Evolutionary conservation across 2,113 vertebrate genomes (phyloP).

Genomic region (Meles meles): DNA sequence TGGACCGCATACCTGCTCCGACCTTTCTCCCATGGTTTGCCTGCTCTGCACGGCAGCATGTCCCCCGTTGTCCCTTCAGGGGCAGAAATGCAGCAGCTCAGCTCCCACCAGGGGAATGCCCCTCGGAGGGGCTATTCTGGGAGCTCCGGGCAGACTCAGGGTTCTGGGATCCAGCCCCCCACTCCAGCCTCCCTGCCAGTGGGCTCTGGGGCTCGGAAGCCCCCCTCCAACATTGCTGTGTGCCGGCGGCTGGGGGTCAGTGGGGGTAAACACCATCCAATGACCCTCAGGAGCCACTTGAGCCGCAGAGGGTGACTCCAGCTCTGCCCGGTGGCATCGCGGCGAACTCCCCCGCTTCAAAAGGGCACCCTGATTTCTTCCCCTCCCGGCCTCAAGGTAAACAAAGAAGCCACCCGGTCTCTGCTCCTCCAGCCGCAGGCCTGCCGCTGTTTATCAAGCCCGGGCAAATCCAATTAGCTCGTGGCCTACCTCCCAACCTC

Average conservation of each 20-base stretch:
- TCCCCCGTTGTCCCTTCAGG: fast-evolving
- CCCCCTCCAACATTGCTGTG: too few species aligned
- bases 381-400: constrained; percentile 62
- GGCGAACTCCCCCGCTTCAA: constrained; percentile 49
- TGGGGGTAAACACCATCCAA: constrained; percentile 88
- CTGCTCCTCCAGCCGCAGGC: constrained; percentile 83
- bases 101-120: fast-evolving
- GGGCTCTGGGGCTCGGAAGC: constrained; percentile 34
- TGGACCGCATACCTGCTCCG: fast-evolving
- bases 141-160: not conserved
- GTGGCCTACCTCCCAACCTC: constrained; percentile 94
- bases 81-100: fast-evolving
- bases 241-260: constrained; percentile 84
- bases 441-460: constrained; percentile 94
- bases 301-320: constrained; percentile 73
- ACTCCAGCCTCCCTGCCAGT: constrained; percentile 64
- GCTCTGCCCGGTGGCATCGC: constrained; percentile 79
- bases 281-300: constrained; percentile 88
- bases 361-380: not conserved
- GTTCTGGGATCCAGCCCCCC: not conserved
- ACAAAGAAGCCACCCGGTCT: constrained; percentile 77
- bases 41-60: fast-evolving
- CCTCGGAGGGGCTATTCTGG: not conserved
- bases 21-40: fast-evolving
- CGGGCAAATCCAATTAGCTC: constrained; percentile 98